Evolutionary conservation across 2,797 vertebrate species (phyloP).

Genomic region (Adrianichthys oophorus): DNA sequence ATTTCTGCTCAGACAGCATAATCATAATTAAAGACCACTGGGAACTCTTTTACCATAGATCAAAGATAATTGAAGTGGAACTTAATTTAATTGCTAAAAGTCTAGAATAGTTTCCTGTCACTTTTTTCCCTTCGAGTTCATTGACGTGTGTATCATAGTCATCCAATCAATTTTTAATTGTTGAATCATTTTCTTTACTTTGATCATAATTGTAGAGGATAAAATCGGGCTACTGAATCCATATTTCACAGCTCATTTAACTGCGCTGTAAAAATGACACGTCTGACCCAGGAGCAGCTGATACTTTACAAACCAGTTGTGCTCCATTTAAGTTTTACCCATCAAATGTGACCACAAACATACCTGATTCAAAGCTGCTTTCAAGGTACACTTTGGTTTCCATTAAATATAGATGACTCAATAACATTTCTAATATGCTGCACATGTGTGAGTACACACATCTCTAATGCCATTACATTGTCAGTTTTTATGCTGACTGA

Average conservation of each 20-base stretch:
- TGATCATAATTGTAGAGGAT: neutral
- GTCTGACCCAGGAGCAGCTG: slow-evolving; percentile 7
- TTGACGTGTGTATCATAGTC: neutral
- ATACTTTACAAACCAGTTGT: slow-evolving; percentile 13
- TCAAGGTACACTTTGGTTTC: slow-evolving; percentile 3
- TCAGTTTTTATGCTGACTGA: slow-evolving; percentile 39
- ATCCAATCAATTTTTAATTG: neutral
- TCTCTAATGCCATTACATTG: slow-evolving; percentile 15
- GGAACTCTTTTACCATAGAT: no score
- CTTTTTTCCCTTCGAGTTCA: neutral
- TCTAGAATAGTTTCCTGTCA: neutral
- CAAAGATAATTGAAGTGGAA: no score
- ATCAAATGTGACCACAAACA: neutral
- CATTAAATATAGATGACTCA: slow-evolving; percentile 1
- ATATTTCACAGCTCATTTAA: slow-evolving; percentile 2
- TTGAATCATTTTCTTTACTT: slow-evolving; percentile 13
- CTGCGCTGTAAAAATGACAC: slow-evolving; percentile 8
- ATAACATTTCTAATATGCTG: neutral
- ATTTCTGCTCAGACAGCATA: no score
- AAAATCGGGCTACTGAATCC: neutral
- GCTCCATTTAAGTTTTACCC: slow-evolving; percentile 13
- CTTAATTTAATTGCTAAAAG: no score
- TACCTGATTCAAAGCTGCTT: slow-evolving; percentile 2
- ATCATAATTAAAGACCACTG: no score
- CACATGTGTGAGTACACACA: neutral